A percentile compares a stretch with the other conserved stretches of the same genome.
phyloP scores from a whole-genome alignment of 2,888 invertebrate species.

The Lithophane leautieri region DNA sequence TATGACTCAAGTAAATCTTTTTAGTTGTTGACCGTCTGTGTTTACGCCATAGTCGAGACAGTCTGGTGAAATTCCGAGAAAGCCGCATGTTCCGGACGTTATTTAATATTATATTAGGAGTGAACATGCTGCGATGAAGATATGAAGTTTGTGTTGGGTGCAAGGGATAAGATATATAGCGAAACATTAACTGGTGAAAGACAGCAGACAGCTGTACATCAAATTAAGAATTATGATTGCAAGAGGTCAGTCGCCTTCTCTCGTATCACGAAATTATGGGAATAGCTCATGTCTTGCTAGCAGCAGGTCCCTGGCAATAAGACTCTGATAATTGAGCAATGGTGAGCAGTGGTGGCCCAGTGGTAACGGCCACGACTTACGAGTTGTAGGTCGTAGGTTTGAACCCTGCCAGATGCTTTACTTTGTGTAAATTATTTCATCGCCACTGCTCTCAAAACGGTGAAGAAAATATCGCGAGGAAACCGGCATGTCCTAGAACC shows the following conservation, averaged over 20 bases:
- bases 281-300: too few relatives aligned
- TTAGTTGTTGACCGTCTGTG: constrained; percentile 44
- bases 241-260: not conserved
- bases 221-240: too few relatives aligned
- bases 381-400: too few relatives aligned
- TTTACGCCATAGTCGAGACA: constrained; percentile 24
- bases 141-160: constrained; percentile 1
- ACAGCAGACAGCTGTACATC: not conserved
- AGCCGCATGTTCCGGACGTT: constrained; percentile 31
- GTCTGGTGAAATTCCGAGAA: constrained; percentile 50
- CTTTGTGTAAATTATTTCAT: too few relatives aligned
- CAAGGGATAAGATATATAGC: not conserved
- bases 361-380: too few relatives aligned
- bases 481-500: too few relatives aligned
- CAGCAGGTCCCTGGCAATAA: not conserved
- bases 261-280: too few relatives aligned
- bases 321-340: not conserved
- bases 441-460: too few relatives aligned
- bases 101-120: constrained; percentile 51
- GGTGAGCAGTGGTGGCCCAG: too few relatives aligned
- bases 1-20: constrained; percentile 36
- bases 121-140: constrained; percentile 23
- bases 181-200: not conserved
- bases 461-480: too few relatives aligned
- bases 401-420: too few relatives aligned